These are phyloP conservation scores for Micropoecilia bifurca DNA, from an alignment of 2,797 vertebrate genomes.

Conservation along the genomic window DNA sequence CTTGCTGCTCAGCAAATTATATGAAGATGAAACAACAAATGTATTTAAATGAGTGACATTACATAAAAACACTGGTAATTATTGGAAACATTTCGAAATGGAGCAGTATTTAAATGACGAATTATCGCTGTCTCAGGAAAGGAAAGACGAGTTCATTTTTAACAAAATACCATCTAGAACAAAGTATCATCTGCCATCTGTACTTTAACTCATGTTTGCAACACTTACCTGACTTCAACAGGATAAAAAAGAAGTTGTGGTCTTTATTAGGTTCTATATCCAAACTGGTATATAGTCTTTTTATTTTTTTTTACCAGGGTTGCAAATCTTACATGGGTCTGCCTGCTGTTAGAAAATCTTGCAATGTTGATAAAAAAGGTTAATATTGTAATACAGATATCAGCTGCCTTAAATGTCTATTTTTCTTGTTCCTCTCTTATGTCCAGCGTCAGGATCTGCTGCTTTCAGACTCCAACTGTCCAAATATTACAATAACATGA, in stretches of 20 bases:
- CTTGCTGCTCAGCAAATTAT: neutral
- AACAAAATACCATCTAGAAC: neutral
- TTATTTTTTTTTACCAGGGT: neutral
- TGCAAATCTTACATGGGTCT: neutral
- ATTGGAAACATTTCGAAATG: neutral
- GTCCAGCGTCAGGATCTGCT: neutral
- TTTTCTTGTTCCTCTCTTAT: neutral
- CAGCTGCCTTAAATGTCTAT: neutral
- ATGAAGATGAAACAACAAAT: neutral
- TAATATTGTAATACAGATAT: neutral
- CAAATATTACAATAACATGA: neutral
- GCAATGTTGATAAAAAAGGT: neutral
- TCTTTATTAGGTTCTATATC: neutral
- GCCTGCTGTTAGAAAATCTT: neutral
- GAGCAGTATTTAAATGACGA: neutral
- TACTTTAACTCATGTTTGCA: neutral
- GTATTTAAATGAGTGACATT: neutral
- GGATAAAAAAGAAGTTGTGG: neutral
- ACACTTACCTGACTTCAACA: neutral
- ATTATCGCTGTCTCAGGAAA: neutral
- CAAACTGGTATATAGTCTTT: neutral
- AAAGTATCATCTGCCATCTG: neutral
- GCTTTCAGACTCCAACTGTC: neutral
- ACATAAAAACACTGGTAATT: neutral
- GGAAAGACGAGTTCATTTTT: neutral